Conservation (phyloP, 2,888 invertebrate species). For the Drepana falcataria region DNA sequence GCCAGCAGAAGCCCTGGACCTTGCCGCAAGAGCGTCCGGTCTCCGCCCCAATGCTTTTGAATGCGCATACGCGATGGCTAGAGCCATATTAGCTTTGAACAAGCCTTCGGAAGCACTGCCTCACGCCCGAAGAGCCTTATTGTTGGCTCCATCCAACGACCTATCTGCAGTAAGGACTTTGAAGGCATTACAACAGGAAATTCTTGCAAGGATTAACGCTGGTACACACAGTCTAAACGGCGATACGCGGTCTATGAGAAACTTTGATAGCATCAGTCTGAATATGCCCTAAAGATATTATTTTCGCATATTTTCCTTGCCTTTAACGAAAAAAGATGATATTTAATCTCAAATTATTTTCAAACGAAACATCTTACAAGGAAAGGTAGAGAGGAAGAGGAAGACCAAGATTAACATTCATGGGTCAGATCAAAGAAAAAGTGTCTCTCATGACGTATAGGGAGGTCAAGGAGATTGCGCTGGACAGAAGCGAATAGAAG, state of each 20-base stretch:
- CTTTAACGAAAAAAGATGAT: no score
- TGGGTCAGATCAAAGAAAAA: no score
- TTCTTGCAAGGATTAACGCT: constrained; percentile 73
- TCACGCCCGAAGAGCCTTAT: constrained; percentile 89
- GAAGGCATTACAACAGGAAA: constrained; percentile 86
- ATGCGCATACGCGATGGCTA: constrained; percentile 93
- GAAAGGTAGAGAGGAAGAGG: no score
- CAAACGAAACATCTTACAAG: no score
- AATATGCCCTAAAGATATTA: constrained; percentile 56
- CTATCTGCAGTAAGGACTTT: constrained; percentile 85
- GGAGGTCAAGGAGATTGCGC: no score
- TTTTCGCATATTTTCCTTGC: not conserved
- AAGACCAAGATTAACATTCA: no score
- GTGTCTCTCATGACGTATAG: no score
- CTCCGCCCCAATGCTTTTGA: constrained; percentile 93
- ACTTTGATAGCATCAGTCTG: constrained; percentile 71
- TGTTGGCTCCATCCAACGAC: constrained; percentile 85
- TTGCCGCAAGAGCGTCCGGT: constrained; percentile 91
- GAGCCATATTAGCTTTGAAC: constrained; percentile 89
- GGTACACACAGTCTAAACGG: constrained; percentile 60
- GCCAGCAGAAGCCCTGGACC: constrained; percentile 90
- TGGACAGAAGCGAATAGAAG: no score
- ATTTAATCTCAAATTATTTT: no score
- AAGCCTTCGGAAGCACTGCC: constrained; percentile 86
- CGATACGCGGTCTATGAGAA: constrained; percentile 61